Evolutionary conservation across 2,888 invertebrate genomes (phyloP).

Genomic region (Nemapogon koenigi): DNA sequence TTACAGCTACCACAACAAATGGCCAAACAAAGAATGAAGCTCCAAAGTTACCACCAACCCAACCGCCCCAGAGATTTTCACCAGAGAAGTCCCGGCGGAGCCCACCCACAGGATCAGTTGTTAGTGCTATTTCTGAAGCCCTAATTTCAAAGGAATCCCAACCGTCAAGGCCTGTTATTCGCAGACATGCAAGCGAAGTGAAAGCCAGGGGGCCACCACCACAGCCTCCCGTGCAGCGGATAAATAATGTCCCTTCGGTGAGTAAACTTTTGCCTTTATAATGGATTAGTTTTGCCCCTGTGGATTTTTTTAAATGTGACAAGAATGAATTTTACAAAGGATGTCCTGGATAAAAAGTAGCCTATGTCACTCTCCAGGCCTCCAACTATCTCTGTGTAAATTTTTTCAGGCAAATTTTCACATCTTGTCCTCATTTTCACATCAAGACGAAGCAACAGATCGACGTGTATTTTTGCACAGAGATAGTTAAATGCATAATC

Average conservation of each 20-base stretch:
- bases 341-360: too few species aligned
- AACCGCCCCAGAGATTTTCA: slow-evolving; percentile 31
- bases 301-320: too few species aligned
- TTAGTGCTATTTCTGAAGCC: slow-evolving; percentile 41
- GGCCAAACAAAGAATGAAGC: slow-evolving; percentile 45
- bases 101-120: slow-evolving; percentile 25
- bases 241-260: slow-evolving; percentile 70
- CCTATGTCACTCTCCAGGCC: too few species aligned
- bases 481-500: too few species aligned
- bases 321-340: too few species aligned
- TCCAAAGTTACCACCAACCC: slow-evolving; percentile 38
- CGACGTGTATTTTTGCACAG: too few species aligned
- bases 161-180: slow-evolving; percentile 31
- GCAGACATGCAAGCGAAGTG: slow-evolving; percentile 46
- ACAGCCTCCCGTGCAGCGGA: slow-evolving; percentile 77
- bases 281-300: too few species aligned
- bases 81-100: slow-evolving; percentile 35
- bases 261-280: slow-evolving; percentile 23
- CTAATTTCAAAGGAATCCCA: slow-evolving; percentile 28
- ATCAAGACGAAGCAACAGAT: too few species aligned
- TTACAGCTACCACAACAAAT: slow-evolving; percentile 40
- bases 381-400: too few species aligned
- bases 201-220: slow-evolving; percentile 79
- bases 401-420: too few species aligned
- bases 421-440: too few species aligned